Conservation (phyloP, 1,140 invertebrate species). For the Dermatophagoides farinae region DNA sequence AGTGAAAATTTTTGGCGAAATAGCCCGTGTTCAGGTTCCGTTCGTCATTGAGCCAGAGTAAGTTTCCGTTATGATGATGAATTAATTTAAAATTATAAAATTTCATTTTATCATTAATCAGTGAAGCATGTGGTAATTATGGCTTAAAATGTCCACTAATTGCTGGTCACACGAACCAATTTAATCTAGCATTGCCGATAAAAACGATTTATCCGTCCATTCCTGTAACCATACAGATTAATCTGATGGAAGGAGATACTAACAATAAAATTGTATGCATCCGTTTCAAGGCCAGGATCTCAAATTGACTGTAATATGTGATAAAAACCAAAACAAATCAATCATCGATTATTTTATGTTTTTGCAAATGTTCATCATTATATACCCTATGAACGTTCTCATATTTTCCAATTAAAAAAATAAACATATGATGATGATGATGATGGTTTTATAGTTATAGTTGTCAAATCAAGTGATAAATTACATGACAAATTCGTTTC, state of each 20-base stretch:
- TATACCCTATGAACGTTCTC: no score
- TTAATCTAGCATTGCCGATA: not conserved
- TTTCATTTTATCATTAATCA: not conserved
- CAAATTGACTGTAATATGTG: no score
- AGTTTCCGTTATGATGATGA: not conserved
- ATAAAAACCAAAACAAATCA: no score
- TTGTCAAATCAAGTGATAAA: no score
- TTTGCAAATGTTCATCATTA: no score
- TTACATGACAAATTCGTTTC: no score
- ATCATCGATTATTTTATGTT: no score
- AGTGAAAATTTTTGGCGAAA: not conserved
- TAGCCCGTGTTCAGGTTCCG: not conserved
- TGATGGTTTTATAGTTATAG: no score
- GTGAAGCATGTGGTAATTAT: conserved; percentile 1
- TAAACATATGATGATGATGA: no score
- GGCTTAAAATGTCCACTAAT: not conserved
- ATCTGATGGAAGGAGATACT: not conserved
- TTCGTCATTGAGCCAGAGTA: not conserved
- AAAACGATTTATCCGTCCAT: conserved; percentile 1
- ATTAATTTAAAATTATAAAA: not conserved
- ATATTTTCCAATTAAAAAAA: no score
- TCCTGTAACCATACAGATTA: not conserved
- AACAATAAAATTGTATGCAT: not conserved
- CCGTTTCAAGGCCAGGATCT: not conserved
- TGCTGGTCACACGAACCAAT: not conserved